phyloP scores from a whole-genome alignment of 2,113 vertebrate species.

The Alouatta palliata region DNA sequence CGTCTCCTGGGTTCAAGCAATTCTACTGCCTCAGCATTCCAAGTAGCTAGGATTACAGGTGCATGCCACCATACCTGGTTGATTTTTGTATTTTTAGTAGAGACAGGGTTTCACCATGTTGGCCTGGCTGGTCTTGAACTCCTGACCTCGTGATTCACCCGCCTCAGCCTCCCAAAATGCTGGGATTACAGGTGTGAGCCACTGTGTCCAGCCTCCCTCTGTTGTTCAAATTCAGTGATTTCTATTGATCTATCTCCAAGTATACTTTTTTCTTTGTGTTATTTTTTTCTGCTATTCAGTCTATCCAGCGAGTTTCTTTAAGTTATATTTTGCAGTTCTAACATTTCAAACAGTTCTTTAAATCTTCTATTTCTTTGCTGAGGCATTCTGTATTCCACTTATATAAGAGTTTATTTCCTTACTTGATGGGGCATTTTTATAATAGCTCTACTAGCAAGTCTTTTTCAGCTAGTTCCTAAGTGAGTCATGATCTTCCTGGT shows the following conservation, averaged over 20 bases:
- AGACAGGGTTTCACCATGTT: too few species aligned
- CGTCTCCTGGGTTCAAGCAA: too few species aligned
- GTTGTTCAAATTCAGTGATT: neutral
- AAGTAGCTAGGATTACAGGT: too few species aligned
- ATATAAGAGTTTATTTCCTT: neutral
- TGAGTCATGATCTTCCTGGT: neutral
- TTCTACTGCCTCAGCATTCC: too few species aligned
- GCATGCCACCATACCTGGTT: accelerated
- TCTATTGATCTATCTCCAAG: neutral
- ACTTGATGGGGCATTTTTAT: neutral
- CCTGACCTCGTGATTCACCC: too few species aligned
- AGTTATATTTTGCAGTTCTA: conserved; percentile 11
- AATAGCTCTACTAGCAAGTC: neutral
- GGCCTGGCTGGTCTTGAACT: too few species aligned
- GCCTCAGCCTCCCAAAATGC: too few species aligned
- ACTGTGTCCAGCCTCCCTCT: neutral
- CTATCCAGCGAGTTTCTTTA: neutral
- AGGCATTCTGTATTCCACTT: neutral
- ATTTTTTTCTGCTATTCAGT: neutral
- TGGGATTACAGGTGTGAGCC: too few species aligned
- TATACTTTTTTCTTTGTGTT: neutral
- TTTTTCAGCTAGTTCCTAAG: neutral
- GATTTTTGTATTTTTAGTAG: too few species aligned
- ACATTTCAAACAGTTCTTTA: neutral
- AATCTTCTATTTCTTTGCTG: conserved; percentile 4